These are phyloP conservation scores for Enteromius trimaculatus DNA, from an alignment of 2,797 vertebrate genomes.

Conservation along the genomic window DNA sequence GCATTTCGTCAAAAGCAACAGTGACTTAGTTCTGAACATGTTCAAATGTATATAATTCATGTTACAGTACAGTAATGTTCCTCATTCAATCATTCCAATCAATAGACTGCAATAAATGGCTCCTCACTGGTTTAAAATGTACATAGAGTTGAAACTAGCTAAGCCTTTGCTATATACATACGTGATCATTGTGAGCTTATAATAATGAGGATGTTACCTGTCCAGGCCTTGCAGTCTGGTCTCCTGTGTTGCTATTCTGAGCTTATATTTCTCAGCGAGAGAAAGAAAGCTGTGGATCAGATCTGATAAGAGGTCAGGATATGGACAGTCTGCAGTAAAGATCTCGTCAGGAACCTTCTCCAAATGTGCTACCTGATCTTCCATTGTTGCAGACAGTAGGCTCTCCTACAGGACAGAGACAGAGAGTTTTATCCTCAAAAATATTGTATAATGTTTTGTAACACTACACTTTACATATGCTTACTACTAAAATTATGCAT, in stretches of 20 bases:
- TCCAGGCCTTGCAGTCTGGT: slow-evolving; percentile 71
- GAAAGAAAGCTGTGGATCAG: slow-evolving; percentile 80
- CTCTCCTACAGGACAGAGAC: slow-evolving; percentile 63
- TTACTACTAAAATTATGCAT: no score
- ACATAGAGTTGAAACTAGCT: background rate
- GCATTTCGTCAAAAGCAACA: no score
- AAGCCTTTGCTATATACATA: background rate
- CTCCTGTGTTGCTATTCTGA: slow-evolving; percentile 74
- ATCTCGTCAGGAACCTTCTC: slow-evolving; percentile 78
- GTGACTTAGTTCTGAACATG: no score
- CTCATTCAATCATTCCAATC: background rate
- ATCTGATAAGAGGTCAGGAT: slow-evolving; percentile 81
- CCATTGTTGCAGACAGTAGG: slow-evolving; percentile 64
- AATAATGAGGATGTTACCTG: slow-evolving; percentile 72
- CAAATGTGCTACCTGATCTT: slow-evolving; percentile 58
- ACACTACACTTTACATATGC: no score
- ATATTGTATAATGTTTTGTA: background rate
- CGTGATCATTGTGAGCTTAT: background rate
- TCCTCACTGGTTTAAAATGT: background rate
- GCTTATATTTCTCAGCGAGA: slow-evolving; percentile 78
- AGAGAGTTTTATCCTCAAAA: background rate
- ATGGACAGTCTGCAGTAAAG: slow-evolving; percentile 81
- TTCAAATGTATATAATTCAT: background rate
- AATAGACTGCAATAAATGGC: background rate
- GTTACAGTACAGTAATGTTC: background rate